Base-by-base conservation (phyloP, 2,888 invertebrate species). In the Drosophila colorata region DNA sequence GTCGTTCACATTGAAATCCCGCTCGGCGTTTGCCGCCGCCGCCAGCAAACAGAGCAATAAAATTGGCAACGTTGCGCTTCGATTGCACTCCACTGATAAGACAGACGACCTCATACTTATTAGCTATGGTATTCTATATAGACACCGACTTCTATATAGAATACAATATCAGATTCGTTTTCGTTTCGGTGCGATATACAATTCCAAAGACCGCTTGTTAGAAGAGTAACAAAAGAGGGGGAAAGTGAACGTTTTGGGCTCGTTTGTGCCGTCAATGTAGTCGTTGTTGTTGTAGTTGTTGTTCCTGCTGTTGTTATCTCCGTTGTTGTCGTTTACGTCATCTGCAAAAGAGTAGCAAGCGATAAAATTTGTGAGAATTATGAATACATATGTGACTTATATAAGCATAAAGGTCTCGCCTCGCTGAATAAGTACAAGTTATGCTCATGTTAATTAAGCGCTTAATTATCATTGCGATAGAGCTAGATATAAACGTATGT, bases 1-100 rank as follows among this genome's bases (percentile, higher is more conserved):
- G 67, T 92, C 92, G 64, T 92, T 91, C 78, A 90, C 91, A 87
- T 92, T 91, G 80, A 92, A 92, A 76, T 92, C 92, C 74, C 87
- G 88, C 78, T 91, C 91, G 58, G 87, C 90, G 56, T 63, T 74
- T 55, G 78, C 74, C 58, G 77, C 64, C 16, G 43, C 43, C 43
- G 43, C 5, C 40, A 68, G 52, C 58, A 78, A 52, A 14, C 43
- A 55, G 38, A 80, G 69, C 79, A 75, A 52, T 46, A 74, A 69
- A 69, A 78, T 64, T 69, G 53, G 67, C 68, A 71, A 28, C 55
- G 63, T 68, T 23, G 67, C 69, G 64, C 53, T 52, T 52, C 70
- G 78, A 75, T 68, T 69, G 48, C 58, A 68, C 58, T 67, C 52
- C 52, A 43, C 66, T 73, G 80, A 81, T 79, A 83, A 80, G 64